phyloP scores from a whole-genome alignment of 2,797 vertebrate genomes.

The Neosalanx taihuensis region DNA sequence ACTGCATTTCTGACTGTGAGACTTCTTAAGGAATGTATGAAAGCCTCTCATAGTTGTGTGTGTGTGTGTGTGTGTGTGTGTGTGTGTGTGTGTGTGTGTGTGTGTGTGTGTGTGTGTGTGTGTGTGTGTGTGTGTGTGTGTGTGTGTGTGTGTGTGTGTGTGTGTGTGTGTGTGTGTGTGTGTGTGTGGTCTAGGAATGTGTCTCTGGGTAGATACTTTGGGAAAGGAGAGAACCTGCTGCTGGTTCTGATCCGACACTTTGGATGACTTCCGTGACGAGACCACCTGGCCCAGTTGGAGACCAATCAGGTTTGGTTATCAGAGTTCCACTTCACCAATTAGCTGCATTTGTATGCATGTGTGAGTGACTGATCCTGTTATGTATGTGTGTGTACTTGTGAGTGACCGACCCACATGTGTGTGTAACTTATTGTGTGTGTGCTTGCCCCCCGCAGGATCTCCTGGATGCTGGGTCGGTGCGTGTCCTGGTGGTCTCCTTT shows the following conservation, averaged over 20 bases:
- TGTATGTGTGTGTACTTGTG: not conserved
- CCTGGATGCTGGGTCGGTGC: slow-evolving; percentile 65
- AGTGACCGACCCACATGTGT: not conserved
- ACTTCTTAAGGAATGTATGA: not conserved
- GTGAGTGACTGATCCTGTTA: not conserved
- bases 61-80: not conserved
- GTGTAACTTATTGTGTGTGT: not conserved
- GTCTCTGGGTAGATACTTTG: slow-evolving; percentile 61
- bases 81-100: not conserved
- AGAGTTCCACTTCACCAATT: not conserved
- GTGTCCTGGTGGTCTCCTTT: slow-evolving; percentile 67
- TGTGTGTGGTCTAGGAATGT: slow-evolving; percentile 47
- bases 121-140: not conserved
- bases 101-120: not conserved
- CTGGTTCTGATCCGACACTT: slow-evolving; percentile 73
- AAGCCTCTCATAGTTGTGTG: not conserved
- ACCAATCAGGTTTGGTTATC: slow-evolving; percentile 54
- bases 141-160: not conserved
- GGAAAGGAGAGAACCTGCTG: slow-evolving; percentile 61
- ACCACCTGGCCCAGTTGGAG: slow-evolving; percentile 71
- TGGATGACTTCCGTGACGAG: slow-evolving; percentile 74
- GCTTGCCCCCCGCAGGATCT: slow-evolving; percentile 39
- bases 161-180: not conserved
- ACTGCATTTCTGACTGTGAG: not conserved
- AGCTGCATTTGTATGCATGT: not conserved